Evolutionary conservation across 1,140 invertebrate species (phyloP), one percentile per base, ranked within the genome.

Genomic region (Ganaspis sp.): DNA sequence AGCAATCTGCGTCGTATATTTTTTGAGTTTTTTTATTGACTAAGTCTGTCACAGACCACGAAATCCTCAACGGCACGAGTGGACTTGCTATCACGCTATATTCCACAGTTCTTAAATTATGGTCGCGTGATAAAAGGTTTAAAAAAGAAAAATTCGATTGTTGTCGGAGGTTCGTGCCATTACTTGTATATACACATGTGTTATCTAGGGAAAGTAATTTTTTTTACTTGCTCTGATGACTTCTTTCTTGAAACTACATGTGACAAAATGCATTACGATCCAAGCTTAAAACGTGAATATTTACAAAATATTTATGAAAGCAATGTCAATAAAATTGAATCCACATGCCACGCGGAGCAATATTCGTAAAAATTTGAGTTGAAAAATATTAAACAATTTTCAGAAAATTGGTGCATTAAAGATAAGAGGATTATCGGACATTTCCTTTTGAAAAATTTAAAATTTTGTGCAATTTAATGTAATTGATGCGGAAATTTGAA

Each of bases 81-180:
- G n/a, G 58, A 64, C 26, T 29, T 64, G 23, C 11, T 64, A 23
- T 64, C 58, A 64, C 58, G 58, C 58, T 26, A 69, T 70, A 75
- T 58, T 42, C 74, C 70, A 70, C 54, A 72, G 69, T 72, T 72
- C 34, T 71, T 58, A 76, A 76, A 76, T 72, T 76, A 76, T 76
- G 70, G 75, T 76, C 37, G 75, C 75, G 75, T 76, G 75, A 76
- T 72, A 58, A 76, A 58, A 72, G 69, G 45, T 70, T 72, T 23
- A 70, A 75, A 75, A 75, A 58, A 58, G 23, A 58, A 58, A 64
- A 64, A 34, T 64, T 64, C 21, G 58, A 64, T 64, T 64, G 58
- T 64, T 64, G 58, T 64, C 58, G 58, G 58, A 64, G 58, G 58
- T 64, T 64, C 58, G 58, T 64, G 58, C 26, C 23, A 64, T 64